Evolutionary conservation across 2,888 invertebrate species (phyloP).

Genomic region (Ectemnius continuus): DNA sequence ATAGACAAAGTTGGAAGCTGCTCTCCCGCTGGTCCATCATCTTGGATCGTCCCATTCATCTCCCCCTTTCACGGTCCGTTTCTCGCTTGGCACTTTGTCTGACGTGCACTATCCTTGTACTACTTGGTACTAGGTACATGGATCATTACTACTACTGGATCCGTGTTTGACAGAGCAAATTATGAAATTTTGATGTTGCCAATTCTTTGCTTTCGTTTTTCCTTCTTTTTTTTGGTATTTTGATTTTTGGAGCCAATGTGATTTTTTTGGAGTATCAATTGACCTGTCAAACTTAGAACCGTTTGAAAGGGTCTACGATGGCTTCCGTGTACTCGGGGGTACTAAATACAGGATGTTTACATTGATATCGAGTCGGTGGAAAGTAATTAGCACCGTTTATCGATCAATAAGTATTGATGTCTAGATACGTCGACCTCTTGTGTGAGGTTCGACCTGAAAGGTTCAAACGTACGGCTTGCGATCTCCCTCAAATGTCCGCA

Average conservation of each 20-base stretch:
- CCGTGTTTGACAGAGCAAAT: neutral
- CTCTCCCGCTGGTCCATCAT: neutral
- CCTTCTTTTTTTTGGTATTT: neutral
- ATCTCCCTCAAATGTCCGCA: conserved; percentile 18
- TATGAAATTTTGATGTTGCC: neutral
- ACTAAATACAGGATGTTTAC: neutral
- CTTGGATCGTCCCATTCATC: neutral
- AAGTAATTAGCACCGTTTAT: conserved; percentile 34
- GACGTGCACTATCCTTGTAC: neutral
- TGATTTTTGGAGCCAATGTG: neutral
- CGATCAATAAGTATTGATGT: conserved; percentile 16
- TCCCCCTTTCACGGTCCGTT: neutral
- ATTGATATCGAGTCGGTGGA: conserved; percentile 26
- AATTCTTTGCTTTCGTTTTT: too few species aligned
- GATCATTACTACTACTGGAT: neutral
- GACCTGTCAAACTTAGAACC: conserved; percentile 2
- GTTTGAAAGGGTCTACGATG: neutral
- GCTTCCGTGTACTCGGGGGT: neutral
- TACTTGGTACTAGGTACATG: neutral
- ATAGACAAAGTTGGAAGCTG: neutral
- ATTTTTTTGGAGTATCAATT: neutral
- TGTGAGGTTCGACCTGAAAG: conserved; percentile 28
- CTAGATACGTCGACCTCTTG: conserved; percentile 24
- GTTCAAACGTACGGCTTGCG: conserved; percentile 14
- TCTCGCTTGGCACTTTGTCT: too few species aligned